phyloP scores from a whole-genome alignment of 2,113 vertebrate genomes.

The Mugil cephalus region DNA sequence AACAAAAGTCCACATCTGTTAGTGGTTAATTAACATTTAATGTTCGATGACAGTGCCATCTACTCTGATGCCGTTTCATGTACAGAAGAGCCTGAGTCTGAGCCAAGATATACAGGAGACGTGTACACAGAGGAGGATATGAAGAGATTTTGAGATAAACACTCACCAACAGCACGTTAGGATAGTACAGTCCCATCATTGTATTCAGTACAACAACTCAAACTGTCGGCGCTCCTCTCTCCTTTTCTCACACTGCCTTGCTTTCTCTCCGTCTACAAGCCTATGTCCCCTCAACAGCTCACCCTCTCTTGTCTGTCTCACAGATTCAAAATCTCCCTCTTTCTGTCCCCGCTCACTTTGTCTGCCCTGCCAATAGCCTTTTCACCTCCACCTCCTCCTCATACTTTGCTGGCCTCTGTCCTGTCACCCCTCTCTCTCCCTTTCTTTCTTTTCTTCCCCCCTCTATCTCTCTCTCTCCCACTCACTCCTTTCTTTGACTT shows the following conservation, averaged over 20 bases:
- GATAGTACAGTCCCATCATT: constrained; percentile 87
- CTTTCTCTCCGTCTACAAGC: constrained; percentile 68
- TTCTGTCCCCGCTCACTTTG: constrained; percentile 77
- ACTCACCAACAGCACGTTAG: constrained; percentile 84
- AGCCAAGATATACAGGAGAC: constrained; percentile 17
- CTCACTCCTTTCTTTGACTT: constrained; percentile 44
- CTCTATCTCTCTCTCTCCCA: constrained; percentile 41
- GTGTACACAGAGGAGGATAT: constrained; percentile 23
- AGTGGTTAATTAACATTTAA: constrained; percentile 76
- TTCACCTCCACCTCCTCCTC: constrained; percentile 54
- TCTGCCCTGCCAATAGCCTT: constrained; percentile 74
- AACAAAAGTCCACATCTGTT: constrained; percentile 73
- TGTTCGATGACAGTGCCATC: constrained; percentile 63
- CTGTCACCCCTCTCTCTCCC: constrained; percentile 50
- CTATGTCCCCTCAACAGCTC: constrained; percentile 77
- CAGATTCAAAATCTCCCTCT: constrained; percentile 87
- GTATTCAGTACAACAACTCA: constrained; percentile 79
- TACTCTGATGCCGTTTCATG: constrained; percentile 34
- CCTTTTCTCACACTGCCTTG: constrained; percentile 65
- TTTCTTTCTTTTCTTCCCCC: constrained; percentile 10
- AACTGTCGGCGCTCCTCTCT: constrained; percentile 62
- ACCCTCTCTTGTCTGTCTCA: constrained; percentile 77
- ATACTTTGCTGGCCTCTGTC: constrained; percentile 72
- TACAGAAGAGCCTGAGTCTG: constrained; percentile 32
- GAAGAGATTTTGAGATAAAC: constrained; percentile 54